These are phyloP conservation scores for Ia io DNA, from an alignment of 2,113 vertebrate species.

Conservation along the genomic window DNA sequence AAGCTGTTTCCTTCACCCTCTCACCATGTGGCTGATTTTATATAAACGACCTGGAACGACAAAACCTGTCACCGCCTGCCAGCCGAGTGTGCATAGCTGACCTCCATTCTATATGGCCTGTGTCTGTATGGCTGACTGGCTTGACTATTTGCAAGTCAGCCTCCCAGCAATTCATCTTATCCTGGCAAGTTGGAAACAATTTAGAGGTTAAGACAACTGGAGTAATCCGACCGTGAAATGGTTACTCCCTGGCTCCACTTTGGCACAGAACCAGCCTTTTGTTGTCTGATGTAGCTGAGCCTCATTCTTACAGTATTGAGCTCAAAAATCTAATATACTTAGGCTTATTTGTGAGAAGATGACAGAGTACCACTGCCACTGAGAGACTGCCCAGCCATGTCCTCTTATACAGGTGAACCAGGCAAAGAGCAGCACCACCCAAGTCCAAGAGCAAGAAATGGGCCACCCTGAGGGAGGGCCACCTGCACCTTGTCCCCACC, in stretches of 20 bases:
- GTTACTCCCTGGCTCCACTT: neutral
- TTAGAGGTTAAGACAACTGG: constrained; percentile 53
- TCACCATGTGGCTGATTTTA: constrained; percentile 6
- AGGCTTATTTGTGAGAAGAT: neutral
- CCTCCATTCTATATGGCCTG: neutral
- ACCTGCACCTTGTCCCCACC: no score
- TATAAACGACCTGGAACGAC: neutral
- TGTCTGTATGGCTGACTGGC: constrained; percentile 23
- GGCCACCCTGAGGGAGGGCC: neutral
- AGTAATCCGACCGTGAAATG: constrained; percentile 1
- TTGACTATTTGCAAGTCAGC: constrained; percentile 42
- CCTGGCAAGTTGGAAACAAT: constrained; percentile 15
- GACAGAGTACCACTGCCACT: neutral
- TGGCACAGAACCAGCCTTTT: neutral
- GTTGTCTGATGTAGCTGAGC: neutral
- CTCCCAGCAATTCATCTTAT: constrained; percentile 54
- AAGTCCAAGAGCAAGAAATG: neutral
- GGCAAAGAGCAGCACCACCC: no score
- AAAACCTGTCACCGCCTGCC: neutral
- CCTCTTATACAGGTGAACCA: neutral
- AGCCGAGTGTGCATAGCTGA: neutral
- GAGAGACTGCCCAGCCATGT: neutral
- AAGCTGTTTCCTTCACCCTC: neutral
- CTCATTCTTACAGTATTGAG: neutral
- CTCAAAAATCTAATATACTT: neutral